Conservation (phyloP, 2,888 invertebrate genomes). For the Pemphredon lugubris region DNA sequence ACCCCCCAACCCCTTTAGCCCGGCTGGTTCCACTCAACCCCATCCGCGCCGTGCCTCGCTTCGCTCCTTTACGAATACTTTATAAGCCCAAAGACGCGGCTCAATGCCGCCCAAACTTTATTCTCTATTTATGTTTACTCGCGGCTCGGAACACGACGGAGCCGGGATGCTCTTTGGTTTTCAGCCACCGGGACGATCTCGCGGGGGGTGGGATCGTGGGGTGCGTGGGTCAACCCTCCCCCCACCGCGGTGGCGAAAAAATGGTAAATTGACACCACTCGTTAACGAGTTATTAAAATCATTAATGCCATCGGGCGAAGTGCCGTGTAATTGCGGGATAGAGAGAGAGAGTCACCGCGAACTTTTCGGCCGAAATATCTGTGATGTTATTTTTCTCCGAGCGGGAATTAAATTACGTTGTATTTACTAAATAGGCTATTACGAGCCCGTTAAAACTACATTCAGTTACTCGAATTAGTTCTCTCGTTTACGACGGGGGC, state of each 20-base stretch:
- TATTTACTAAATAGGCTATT: neutral
- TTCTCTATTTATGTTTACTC: slow-evolving; percentile 77
- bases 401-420: no score
- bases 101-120: slow-evolving; percentile 71
- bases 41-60: slow-evolving; percentile 57
- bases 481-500: neutral
- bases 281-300: no score
- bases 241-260: no score
- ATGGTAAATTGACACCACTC: no score
- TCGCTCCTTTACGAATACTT: slow-evolving; percentile 78
- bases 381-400: no score
- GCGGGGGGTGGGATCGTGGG: no score
- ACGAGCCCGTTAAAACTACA: neutral
- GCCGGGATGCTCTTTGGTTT: slow-evolving; percentile 33
- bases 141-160: slow-evolving; percentile 45
- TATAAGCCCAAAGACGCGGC: slow-evolving; percentile 72
- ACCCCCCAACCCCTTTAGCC: slow-evolving; percentile 47
- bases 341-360: no score
- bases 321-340: no score
- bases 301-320: no score
- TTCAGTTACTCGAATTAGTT: neutral
- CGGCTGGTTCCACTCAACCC: slow-evolving; percentile 58
- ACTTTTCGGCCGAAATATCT: no score
- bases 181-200: neutral
- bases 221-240: no score